Percentiles rank a stretch among this genome's conserved stretches.
phyloP scores from a whole-genome alignment of 2,113 vertebrate species.

The Pteruthius melanotis region DNA sequence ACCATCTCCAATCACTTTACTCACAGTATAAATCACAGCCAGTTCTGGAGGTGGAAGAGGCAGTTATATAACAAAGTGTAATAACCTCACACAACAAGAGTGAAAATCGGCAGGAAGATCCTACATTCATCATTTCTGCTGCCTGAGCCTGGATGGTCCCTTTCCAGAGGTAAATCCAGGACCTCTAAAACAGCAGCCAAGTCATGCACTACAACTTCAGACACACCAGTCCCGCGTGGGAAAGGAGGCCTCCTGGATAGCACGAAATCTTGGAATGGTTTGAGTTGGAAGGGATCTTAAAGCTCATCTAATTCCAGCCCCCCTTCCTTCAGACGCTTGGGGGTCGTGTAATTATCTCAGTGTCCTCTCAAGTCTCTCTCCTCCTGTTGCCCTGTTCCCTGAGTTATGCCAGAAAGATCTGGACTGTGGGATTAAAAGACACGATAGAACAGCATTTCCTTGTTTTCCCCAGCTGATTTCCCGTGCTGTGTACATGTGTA shows the following conservation, averaged over 20 bases:
- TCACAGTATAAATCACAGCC: conserved; percentile 53
- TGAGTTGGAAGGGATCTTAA: neutral
- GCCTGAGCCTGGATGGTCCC: neutral
- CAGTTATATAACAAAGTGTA: conserved; percentile 26
- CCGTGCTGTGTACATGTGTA: neutral
- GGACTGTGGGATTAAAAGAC: neutral
- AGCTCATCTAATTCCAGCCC: neutral
- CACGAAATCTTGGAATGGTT: neutral
- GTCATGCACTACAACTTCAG: neutral
- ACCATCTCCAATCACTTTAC: conserved; percentile 51
- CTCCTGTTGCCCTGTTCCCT: neutral
- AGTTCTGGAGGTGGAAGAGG: conserved; percentile 33
- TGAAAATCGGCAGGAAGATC: conserved; percentile 42
- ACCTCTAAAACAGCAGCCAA: neutral
- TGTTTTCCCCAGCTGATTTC: neutral
- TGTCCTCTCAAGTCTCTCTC: neutral
- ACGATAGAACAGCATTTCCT: neutral
- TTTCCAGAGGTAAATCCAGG: neutral
- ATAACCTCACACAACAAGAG: conserved; percentile 25
- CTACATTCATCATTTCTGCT: conserved; percentile 19
- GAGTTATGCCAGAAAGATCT: neutral
- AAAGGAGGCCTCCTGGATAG: neutral
- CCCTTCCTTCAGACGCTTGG: neutral
- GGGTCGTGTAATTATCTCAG: neutral
- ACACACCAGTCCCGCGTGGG: neutral